Percentiles rank a stretch among this genome's conserved stretches.
Evolutionary conservation across 2,797 vertebrate genomes (phyloP).

Genomic region (Eleutherodactylus coqui): DNA sequence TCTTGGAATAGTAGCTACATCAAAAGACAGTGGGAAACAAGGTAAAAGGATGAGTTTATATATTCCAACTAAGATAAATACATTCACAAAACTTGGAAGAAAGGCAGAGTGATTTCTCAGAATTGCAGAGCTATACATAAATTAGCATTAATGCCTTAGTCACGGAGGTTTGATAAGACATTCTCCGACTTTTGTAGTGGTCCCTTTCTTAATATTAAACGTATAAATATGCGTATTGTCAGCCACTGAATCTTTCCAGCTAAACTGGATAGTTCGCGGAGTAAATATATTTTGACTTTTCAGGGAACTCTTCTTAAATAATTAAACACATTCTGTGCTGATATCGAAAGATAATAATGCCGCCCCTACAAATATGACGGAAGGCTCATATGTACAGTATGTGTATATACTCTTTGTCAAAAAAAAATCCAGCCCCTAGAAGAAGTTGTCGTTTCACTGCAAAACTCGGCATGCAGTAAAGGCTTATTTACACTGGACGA

Average conservation of each 20-base stretch:
- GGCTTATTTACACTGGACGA: too few relatives aligned
- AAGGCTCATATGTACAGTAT: too few relatives aligned
- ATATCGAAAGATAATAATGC: neutral
- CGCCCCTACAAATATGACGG: neutral
- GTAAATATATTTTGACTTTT: neutral
- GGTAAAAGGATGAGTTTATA: slow-evolving; percentile 13
- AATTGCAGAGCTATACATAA: slow-evolving; percentile 28
- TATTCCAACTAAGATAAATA: slow-evolving; percentile 25
- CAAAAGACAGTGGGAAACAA: neutral
- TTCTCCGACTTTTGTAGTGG: neutral
- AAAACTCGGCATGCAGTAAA: too few relatives aligned
- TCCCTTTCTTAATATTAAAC: slow-evolving; percentile 1
- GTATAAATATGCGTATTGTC: neutral
- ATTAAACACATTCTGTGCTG: neutral
- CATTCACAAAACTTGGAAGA: slow-evolving; percentile 19
- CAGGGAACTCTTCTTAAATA: neutral
- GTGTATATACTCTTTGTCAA: too few relatives aligned
- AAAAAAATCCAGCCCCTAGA: too few relatives aligned
- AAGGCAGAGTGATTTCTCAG: slow-evolving; percentile 21
- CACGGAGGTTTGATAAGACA: neutral
- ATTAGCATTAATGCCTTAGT: slow-evolving; percentile 24
- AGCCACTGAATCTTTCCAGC: neutral
- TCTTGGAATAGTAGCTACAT: neutral
- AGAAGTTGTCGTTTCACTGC: too few relatives aligned
- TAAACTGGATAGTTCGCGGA: neutral